Base-by-base conservation (phyloP, 2,113 vertebrate genomes). In the Onychostoma macrolepis region DNA sequence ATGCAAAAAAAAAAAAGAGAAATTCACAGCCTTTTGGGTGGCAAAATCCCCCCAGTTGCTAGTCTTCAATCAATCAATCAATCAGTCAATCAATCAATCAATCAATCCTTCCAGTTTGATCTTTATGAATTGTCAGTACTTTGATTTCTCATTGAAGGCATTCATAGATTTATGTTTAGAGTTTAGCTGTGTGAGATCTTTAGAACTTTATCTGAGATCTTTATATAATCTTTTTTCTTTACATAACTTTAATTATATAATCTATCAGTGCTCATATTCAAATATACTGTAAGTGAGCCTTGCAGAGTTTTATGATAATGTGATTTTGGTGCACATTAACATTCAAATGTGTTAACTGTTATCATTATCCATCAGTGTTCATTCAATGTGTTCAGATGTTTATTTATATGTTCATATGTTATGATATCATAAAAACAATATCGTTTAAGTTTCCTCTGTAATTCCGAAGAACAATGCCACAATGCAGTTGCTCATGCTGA, bases 401-500 rank as follows among this genome's bases (percentile, higher is more conserved):
- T 2, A n/a, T 67, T 30, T 67, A 28, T 48, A 74, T 71, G 71
- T n/a, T 33, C 28, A 78, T 33, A 48, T 56, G 28, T 76, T 12
- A 78, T 78, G 45, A 78, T 78, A 56, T 33, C 24, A 45, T 75
- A 43, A 78, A 50, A 78, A 77, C 38, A 30, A 50, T 33, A 9
- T 78, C 26, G 17, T 30, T 53, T 53, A 1, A 33, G 4, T 78
- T 78, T 77, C 30, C 17, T n/a, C 8, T 10, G 3, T 61, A 61
- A 61, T 61, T 61, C 2, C 1, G 2, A n/a, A 56, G 17, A 56
- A 78, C 48, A 33, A 53, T 78, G 10, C 21, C 48, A 78, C 26
- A 78, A 36, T 78, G 48, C 48, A 53, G 15, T 78, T 45, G 26
- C 76, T 56, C 26, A 56, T 56, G 76, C 45, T 53, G 76, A 78